Evolutionary conservation across 2,797 vertebrate species (phyloP).

Genomic region (Lepus oiostolus): DNA sequence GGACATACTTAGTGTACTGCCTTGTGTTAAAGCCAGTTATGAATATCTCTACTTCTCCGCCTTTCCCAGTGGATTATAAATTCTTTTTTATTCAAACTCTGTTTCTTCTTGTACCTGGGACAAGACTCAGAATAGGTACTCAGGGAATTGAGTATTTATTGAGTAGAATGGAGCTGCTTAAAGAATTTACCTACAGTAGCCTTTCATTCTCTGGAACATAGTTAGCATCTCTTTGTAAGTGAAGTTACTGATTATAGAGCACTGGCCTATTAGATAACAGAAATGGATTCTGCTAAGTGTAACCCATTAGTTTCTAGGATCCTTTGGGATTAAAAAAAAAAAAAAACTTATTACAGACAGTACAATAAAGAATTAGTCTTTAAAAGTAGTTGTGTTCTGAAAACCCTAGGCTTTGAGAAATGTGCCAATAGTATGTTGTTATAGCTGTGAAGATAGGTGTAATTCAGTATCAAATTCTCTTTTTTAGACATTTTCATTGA

Average conservation of each 20-base stretch:
- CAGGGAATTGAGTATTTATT: constrained; percentile 45
- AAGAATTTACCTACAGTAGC: constrained; percentile 22
- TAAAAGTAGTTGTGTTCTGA: constrained; percentile 28
- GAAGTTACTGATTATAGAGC: constrained; percentile 7
- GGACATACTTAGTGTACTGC: not conserved
- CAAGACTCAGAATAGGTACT: constrained; percentile 21
- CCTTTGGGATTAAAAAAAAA: constrained; percentile 18
- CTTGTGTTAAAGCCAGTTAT: not conserved
- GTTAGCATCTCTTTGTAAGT: constrained; percentile 52
- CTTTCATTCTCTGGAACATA: constrained; percentile 15
- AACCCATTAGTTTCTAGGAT: constrained; percentile 32
- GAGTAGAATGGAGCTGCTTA: constrained; percentile 41
- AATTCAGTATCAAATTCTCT: not conserved
- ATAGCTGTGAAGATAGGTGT: constrained; percentile 30
- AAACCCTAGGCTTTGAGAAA: constrained; percentile 35
- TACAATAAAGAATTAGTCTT: constrained; percentile 44
- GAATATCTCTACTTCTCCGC: not conserved
- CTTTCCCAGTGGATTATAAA: constrained; percentile 16
- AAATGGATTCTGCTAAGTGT: constrained; percentile 6
- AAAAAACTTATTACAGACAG: constrained; percentile 7
- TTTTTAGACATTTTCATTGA: too few relatives aligned
- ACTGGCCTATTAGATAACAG: not conserved
- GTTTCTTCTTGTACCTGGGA: constrained; percentile 40
- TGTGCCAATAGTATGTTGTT: not conserved
- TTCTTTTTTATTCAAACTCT: constrained; percentile 19